Base-by-base conservation (phyloP, 2,797 vertebrate genomes). In the Lycodopsis pacificus region DNA sequence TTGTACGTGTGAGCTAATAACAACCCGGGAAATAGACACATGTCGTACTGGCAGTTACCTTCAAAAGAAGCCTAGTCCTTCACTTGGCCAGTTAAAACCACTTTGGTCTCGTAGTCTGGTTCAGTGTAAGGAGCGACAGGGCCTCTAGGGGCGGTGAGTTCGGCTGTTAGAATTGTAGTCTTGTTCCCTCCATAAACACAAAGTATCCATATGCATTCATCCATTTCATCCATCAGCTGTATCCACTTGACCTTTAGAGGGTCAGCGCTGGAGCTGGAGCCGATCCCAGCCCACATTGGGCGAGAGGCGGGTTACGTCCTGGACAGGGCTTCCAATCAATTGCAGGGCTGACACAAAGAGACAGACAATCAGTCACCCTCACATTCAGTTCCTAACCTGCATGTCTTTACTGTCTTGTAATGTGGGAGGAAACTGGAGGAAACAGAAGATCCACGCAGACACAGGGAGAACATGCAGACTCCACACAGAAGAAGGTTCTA, bases 121-220 rank as follows among this genome's bases (percentile, higher is more conserved):
- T 59, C 19, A 0, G 57, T 5, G 32, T 13, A 10, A 59, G 19
- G 32, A 36, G 32, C 1, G 4, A 20, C 0, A 17, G 0, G 56
- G 0, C 56, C 30, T 34, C 56, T 8, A 19, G 38, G 30, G 61
- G 6, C 6, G 0, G 10, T 25, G 25, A 72, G 20, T 62, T 54
- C n/a, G 42, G 36, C 44, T 75, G 54, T 62, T 38, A 51, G 53
- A 63, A 56, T 25, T 65, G 38, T 62, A n/a, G 40, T 62, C 30
- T 44, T 66, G 19, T 68, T 65, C 34, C 44, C 61, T 51, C 22
- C 36, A 56, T 69, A 57, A 82, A 80, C 57, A 58, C 38, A 70
- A 27, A 82, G 64, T 64, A 85, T 84, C 32, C 48, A 44, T 49
- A 53, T 68, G 22, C 46, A 57, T 69, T 20, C 25, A 48, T 65